Evolutionary conservation across 2,888 invertebrate genomes (phyloP), one percentile per base, ranked within the genome.

Genomic region (Heliconius ethilla): DNA sequence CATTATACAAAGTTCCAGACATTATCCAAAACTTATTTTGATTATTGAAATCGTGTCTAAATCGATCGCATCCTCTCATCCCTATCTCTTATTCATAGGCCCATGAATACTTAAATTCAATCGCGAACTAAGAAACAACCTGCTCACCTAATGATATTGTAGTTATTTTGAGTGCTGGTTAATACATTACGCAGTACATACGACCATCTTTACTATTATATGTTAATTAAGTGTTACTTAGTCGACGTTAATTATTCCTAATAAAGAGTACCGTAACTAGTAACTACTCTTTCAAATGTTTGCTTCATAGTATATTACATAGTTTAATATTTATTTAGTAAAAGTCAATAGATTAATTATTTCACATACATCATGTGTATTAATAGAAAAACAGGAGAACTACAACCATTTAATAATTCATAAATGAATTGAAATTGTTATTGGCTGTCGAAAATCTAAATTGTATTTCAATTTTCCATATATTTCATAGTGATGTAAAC

Each of bases 91-190:
- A 93, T 92, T 93, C 92, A 91, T 89, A 87, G 88, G 83, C 81
- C 89, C 90, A 91, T 91, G 92, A 92, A 92, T 92, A 90, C 89
- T 89, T 91, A 89, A 92, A 91, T 83, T 89, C 88, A 88, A 91
- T 92, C 91, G 88, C 87, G 85, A 87, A 85, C 85, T 87, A 86
- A 88, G 86, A 85, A 87, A 86, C 85, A 84, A 84, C 86, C 86
- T 85, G 84, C 85, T 87, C 82, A 80, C 84, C 86, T 91, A 91
- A 90, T 90, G 89, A 89, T 88, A 89, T 90, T 90, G 88, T 86
- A 86, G 84, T 87, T 84, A 86, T 87, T 86, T 83, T 84, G 75
- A 75, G 81, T 81, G 80, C 75, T 80, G 80, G 70, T 79, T 78
- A 78, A 74, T 78, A 78, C 72, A 79, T 79, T 79, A 76, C 70